These are phyloP conservation scores for Aricia artaxerxes DNA, from an alignment of 2,888 invertebrate species.

Conservation along the genomic window DNA sequence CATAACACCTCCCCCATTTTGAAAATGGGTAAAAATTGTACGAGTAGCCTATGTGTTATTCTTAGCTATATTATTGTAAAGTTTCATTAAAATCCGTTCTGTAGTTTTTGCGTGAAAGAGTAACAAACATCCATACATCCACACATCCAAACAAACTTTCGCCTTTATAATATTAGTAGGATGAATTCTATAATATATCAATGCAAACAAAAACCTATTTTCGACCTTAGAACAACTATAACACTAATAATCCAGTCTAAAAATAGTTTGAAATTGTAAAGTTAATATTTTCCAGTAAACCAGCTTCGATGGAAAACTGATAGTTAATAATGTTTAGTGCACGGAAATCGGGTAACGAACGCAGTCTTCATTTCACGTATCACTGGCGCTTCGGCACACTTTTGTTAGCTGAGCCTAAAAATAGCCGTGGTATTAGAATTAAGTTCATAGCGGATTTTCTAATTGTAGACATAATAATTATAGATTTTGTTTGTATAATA, in stretches of 20 bases:
- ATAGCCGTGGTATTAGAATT: not conserved
- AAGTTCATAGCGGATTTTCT: not conserved
- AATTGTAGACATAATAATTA: not conserved
- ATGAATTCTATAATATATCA: too few relatives aligned
- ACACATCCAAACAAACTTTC: too few relatives aligned
- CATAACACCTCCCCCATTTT: too few relatives aligned
- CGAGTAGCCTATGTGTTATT: too few relatives aligned
- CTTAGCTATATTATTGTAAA: too few relatives aligned
- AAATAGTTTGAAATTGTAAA: not conserved
- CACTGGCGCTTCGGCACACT: slow-evolving; percentile 15
- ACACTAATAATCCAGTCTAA: not conserved
- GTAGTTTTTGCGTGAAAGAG: too few relatives aligned
- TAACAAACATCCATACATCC: too few relatives aligned
- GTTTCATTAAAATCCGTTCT: too few relatives aligned
- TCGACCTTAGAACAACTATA: not conserved
- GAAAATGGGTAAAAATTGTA: too few relatives aligned
- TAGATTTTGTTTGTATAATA: not conserved
- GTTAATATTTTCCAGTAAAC: slow-evolving; percentile 8
- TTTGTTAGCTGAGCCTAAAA: not conserved
- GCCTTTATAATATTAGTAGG: too few relatives aligned
- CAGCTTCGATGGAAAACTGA: not conserved
- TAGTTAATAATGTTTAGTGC: slow-evolving; percentile 20
- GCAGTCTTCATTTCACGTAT: slow-evolving; percentile 9
- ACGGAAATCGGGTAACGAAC: not conserved
- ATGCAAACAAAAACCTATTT: too few relatives aligned